Evolutionary conservation across 2,797 vertebrate genomes (phyloP).

Genomic region (Enteromius argenteus): DNA sequence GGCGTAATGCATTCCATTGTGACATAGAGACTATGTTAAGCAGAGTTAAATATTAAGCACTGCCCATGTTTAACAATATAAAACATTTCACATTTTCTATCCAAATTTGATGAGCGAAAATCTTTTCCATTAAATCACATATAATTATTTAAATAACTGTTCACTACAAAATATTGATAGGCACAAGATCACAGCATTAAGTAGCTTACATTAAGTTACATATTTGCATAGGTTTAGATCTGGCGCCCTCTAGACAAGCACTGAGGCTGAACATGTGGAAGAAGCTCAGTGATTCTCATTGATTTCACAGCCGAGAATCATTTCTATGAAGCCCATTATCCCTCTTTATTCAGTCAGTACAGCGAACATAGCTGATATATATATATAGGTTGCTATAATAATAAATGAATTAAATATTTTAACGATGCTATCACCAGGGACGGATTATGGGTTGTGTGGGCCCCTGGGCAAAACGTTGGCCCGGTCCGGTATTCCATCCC

Average conservation of each 20-base stretch:
- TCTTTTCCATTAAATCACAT: background rate
- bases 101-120: background rate
- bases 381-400: too few relatives aligned
- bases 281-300: background rate
- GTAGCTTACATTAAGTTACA: background rate
- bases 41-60: background rate
- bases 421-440: too few relatives aligned
- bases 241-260: constrained; percentile 23
- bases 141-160: background rate
- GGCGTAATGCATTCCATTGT: background rate
- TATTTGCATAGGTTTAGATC: background rate
- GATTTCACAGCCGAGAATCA: background rate
- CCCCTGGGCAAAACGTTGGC: too few relatives aligned
- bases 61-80: background rate
- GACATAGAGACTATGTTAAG: background rate
- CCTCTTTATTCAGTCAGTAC: background rate
- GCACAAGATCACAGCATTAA: background rate
- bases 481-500: too few relatives aligned
- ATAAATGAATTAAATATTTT: too few relatives aligned
- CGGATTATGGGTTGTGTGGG: too few relatives aligned
- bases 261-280: background rate
- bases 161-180: background rate
- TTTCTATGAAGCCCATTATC: background rate
- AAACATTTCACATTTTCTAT: background rate
- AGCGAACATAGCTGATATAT: background rate